Conservation (phyloP, 1,140 invertebrate species). For the Drosophila suzukii region DNA sequence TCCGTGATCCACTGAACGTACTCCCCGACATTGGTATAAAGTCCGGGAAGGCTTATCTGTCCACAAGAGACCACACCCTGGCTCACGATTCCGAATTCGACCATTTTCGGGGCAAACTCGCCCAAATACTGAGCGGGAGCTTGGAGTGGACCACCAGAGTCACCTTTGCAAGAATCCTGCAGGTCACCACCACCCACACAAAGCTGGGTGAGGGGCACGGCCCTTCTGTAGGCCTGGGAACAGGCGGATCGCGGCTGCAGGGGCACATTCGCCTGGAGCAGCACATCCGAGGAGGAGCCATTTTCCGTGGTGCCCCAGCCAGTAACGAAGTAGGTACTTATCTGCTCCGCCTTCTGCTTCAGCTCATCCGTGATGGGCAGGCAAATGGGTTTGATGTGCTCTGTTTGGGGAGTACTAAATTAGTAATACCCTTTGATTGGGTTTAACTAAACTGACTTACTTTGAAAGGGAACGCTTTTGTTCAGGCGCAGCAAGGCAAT, state of each 20-base stretch:
- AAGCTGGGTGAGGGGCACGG: constrained; percentile 49
- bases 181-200: constrained; percentile 73
- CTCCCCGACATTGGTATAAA: constrained; percentile 83
- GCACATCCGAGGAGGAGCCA: constrained; percentile 64
- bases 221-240: constrained; percentile 40
- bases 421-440: too few species aligned
- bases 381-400: constrained; percentile 90
- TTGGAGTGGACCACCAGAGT: constrained; percentile 84
- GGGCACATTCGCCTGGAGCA: constrained; percentile 66
- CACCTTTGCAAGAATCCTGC: constrained; percentile 87
- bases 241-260: constrained; percentile 41
- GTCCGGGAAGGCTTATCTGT: constrained; percentile 75
- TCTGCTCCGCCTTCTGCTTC: constrained; percentile 72
- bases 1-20: constrained; percentile 85
- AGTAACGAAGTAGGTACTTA: constrained; percentile 85
- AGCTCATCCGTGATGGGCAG: constrained; percentile 86
- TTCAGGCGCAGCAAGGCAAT: constrained; percentile 87
- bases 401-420: constrained; percentile 6
- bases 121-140: constrained; percentile 50
- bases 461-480: constrained; percentile 51
- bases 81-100: constrained; percentile 85
- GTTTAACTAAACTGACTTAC: constrained; percentile 14
- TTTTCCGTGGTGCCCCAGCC: constrained; percentile 84
- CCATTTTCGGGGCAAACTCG: constrained; percentile 56
- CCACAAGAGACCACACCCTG: constrained; percentile 85